Evolutionary conservation across 2,113 vertebrate genomes (phyloP), one percentile per base, ranked within the genome.

Genomic region (Rhagologus leucostigma): DNA sequence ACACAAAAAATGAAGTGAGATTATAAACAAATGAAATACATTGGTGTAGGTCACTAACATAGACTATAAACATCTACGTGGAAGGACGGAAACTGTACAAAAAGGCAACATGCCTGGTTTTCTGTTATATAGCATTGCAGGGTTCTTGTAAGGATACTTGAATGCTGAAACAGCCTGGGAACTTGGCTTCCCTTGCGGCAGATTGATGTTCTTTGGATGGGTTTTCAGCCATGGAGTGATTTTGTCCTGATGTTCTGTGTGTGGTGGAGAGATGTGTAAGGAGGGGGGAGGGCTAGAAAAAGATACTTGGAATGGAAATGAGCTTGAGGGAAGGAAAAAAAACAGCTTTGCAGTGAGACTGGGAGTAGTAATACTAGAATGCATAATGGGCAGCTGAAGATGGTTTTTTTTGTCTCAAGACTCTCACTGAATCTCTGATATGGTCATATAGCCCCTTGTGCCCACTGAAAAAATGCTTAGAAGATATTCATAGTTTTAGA

Each of bases 211-310:
- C 83, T 95, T 87, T 97, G 92, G 84, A 84, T 1, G 16, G 8
- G 52, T 96, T 83, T 93, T 80, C 65, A 85, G 90, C 89, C 79
- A 86, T 84, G 49, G 65, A 95, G 62, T 75, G 91, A 95, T 95
- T 96, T 91, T 97, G 68, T 95, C 89, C 84, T 95, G 82, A 85
- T 94, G 87, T 95, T 84, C 76, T 95, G 62, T 87, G 91, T 75
- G 83, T 76, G 90, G 74, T 56, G 62, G 46, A 73, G 82, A 70
- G 80, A 93, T 64, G 76, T 95, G 65, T 59, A 14, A 10, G 59
- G 49, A 78, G 37, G 4, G 24, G 74, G 83, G 57, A 95, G 68
- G 65, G 69, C 47, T 53, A 84, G 70, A 47, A 83, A 89, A 83
- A 87, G 52, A 78, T 65, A 37, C 52, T 50, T 64, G 60, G 90